Conservation (phyloP, 53 echinoderm and acorn worm genomes). For the Pentamera pediparva region DNA sequence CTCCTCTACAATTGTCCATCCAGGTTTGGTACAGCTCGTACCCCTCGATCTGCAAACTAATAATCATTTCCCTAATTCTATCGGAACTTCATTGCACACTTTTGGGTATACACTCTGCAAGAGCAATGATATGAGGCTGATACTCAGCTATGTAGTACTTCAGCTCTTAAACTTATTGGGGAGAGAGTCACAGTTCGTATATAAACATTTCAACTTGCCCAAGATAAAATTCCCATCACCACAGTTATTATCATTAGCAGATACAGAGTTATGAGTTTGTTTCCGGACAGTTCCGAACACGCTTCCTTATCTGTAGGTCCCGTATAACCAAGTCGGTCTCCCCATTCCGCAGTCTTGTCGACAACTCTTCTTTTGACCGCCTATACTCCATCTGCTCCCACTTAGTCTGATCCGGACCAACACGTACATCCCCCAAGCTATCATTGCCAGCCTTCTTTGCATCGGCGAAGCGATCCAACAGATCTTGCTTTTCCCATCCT, state of each 20-base stretch:
- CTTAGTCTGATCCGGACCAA: too few species aligned
- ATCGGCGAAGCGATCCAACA: too few species aligned
- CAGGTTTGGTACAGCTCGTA: neutral
- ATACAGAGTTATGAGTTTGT: too few species aligned
- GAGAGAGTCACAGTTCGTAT: slow-evolving; percentile 23
- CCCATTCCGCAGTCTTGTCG: too few species aligned
- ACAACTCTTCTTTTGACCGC: neutral
- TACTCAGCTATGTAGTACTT: neutral
- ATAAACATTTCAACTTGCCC: neutral
- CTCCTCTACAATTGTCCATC: neutral
- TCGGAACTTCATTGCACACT: neutral
- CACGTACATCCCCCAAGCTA: too few species aligned
- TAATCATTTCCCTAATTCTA: neutral
- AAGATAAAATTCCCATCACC: too few species aligned
- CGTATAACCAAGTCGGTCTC: too few species aligned
- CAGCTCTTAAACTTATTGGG: slow-evolving; percentile 1
- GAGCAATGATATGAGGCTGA: neutral
- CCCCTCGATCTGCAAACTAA: neutral
- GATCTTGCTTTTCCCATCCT: neutral
- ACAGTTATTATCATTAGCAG: too few species aligned
- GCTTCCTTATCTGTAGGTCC: too few species aligned
- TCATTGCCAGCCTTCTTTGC: too few species aligned
- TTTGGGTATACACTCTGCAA: slow-evolving; percentile 1
- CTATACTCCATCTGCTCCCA: too few species aligned
- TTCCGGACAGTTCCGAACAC: too few species aligned